Base-by-base conservation (phyloP, 37 sponge, comb jelly and placozoan genomes). In the Eunapius fragilis region DNA sequence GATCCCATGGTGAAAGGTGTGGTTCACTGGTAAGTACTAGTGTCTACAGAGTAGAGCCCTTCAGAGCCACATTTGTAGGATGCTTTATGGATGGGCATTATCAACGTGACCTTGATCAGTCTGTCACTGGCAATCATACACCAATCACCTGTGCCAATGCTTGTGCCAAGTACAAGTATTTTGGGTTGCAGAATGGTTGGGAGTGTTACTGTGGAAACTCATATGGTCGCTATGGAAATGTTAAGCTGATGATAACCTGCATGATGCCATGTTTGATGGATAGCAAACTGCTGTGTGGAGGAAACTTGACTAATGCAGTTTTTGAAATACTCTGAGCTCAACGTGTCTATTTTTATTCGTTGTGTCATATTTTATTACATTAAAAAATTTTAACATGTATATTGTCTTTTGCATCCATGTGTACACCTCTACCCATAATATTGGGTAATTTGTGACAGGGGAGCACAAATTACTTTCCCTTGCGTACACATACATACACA, bases 121-220 rank as follows among this genome's bases (percentile, higher is more conserved):
- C 2, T 58, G 58, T 19, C 6, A 19, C 19, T 17, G 58, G 22
- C 1, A 11, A 17, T 12, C 58, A 58, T 17, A 58, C 58, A 58
- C 58, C 58, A 2, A 58, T 58, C 17, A 58, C 19, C 11, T 77
- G 78, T 35, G 17, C 36, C 1, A 22, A 4, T 0, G 12, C 11
- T 1, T 77, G 78, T 48, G 7, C 33, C 3, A 24, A 36, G 13
- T 85, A 76, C 71, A 36, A 5, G 32, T 85, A 85, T 37, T 85
- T 78, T 85, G 86, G 78, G 0, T 3, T 85, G 11, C 86, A 85
- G 31, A 47, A 28, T 67, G 86, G 86, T 33, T 7, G 35, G 7
- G 74, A 84, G 37, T 85, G 86, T 74, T 77, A 69, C 70, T 85
- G 86, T 77, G 86, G 78, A 27, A 85, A 77, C 23, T 48, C 69